Evolutionary conservation across 2,888 invertebrate species (phyloP).

Genomic region (Nemapogon koenigi): DNA sequence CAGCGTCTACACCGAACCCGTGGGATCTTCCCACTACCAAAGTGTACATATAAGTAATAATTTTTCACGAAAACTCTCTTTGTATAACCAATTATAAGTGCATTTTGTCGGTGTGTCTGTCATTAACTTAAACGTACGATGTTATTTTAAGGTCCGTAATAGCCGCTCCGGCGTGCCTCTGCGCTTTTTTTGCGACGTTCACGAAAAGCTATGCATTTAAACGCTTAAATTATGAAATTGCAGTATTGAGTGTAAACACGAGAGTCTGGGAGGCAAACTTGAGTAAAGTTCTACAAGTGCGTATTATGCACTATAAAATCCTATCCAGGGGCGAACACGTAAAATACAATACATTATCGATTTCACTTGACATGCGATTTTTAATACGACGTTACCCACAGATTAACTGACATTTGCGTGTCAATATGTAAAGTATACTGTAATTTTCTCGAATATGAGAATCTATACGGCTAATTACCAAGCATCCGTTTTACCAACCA

Average conservation of each 20-base stretch:
- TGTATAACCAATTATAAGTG: slow-evolving; percentile 61
- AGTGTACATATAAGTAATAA: slow-evolving; percentile 22
- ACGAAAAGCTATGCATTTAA: slow-evolving; percentile 64
- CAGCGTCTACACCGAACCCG: no score
- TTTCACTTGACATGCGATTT: no score
- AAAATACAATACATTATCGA: no score
- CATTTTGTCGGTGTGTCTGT: slow-evolving; percentile 62
- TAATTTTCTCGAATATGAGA: no score
- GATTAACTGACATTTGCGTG: no score
- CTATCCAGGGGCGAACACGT: no score
- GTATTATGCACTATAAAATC: no score
- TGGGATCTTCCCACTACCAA: slow-evolving; percentile 5
- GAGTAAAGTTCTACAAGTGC: no score
- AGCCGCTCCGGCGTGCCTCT: slow-evolving; percentile 45
- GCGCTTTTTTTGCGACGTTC: slow-evolving; percentile 47
- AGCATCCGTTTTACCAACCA: no score
- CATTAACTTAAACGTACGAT: slow-evolving; percentile 65
- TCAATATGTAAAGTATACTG: no score
- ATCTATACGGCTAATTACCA: no score
- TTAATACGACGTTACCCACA: no score
- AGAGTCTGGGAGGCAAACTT: slow-evolving; percentile 24
- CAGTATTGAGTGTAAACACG: slow-evolving; percentile 56
- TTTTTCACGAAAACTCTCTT: slow-evolving; percentile 58
- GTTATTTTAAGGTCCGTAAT: slow-evolving; percentile 64
- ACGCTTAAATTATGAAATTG: slow-evolving; percentile 64